Base-by-base conservation (phyloP, 2,797 vertebrate genomes). In the Phataginus tetradactyla region DNA sequence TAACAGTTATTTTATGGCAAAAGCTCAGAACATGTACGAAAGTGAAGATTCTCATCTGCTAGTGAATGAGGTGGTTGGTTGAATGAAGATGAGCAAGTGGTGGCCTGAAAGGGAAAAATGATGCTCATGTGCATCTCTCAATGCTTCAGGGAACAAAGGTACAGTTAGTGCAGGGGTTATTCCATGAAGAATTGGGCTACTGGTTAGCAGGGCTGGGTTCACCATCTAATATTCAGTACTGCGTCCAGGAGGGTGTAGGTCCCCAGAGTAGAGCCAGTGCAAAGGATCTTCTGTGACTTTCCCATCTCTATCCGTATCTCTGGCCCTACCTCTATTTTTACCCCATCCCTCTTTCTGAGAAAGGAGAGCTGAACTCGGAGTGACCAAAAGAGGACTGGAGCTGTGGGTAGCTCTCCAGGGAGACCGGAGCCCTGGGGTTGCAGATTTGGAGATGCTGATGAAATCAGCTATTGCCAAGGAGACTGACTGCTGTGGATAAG, bases 31-130 rank as follows among this genome's bases (percentile, higher is more conserved):
- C 27, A 29, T 9, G 3, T 83, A 64, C 20, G 21, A 80, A 84
- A 95, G 77, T 55, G 69, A 89, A 74, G 32, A 42, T 55, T 92
- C 61, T 86, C 32, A 15, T 57, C 39, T 86, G 37, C 32, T 45
- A 13, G 1, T 29, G 53, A 92, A 61, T 11, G 0, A 32, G 29
- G 27, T 77, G 72, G 27, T 64, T 96, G 78, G 49, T 45, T 29
- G 32, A 66, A 49, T 1, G 1, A 5, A 42, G 63, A 2, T 51
- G 42, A 94, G 61, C 17, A 83, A 29, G 12, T 39, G 20, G n/a
- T n/a, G 13, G 1, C 6, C 32, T 21, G 18, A 45, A 79, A 75
- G 5, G 13, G 32, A 32, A 20, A 10, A 17, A 64, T 23, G 39
- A 4, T 18, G 34, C 1, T 91, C 7, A 7, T 69, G 5, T 68